A percentile compares a stretch with the other conserved stretches of the same genome.
phyloP scores from a whole-genome alignment of 2,888 invertebrate species.

The Eupithecia insigniata region DNA sequence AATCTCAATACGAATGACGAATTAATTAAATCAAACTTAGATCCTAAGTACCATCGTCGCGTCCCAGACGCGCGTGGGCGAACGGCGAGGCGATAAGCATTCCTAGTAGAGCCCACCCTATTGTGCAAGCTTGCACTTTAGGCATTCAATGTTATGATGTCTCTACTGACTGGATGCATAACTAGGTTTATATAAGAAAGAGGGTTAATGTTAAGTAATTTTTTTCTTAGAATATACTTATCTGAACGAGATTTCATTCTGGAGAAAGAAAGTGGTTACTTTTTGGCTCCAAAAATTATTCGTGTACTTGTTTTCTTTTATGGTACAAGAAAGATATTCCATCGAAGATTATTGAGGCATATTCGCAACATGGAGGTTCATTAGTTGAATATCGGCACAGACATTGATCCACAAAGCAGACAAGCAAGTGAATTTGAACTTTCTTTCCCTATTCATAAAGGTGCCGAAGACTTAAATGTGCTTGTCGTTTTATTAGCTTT shows the following conservation, averaged over 20 bases:
- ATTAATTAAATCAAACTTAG: too few species aligned
- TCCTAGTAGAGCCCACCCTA: too few species aligned
- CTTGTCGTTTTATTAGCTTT: not conserved
- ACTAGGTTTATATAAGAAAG: too few species aligned
- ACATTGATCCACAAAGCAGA: not conserved
- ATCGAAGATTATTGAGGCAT: slow-evolving; percentile 21
- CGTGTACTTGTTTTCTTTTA: not conserved
- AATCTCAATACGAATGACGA: too few species aligned
- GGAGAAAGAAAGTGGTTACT: not conserved
- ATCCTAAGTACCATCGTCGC: too few species aligned
- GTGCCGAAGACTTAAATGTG: not conserved
- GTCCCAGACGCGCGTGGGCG: too few species aligned
- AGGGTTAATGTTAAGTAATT: not conserved
- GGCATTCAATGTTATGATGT: too few species aligned
- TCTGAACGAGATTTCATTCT: not conserved
- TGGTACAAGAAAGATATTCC: slow-evolving; percentile 2
- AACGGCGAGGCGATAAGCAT: too few species aligned
- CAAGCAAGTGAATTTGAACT: not conserved
- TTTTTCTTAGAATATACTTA: not conserved
- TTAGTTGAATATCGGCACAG: slow-evolving; percentile 16
- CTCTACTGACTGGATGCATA: too few species aligned
- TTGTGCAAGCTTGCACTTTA: too few species aligned
- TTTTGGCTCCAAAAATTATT: not conserved
- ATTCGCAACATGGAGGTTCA: slow-evolving; percentile 31
- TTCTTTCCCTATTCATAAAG: not conserved